Conservation (phyloP, 2,797 vertebrate genomes). For the Anguilla megastoma region DNA sequence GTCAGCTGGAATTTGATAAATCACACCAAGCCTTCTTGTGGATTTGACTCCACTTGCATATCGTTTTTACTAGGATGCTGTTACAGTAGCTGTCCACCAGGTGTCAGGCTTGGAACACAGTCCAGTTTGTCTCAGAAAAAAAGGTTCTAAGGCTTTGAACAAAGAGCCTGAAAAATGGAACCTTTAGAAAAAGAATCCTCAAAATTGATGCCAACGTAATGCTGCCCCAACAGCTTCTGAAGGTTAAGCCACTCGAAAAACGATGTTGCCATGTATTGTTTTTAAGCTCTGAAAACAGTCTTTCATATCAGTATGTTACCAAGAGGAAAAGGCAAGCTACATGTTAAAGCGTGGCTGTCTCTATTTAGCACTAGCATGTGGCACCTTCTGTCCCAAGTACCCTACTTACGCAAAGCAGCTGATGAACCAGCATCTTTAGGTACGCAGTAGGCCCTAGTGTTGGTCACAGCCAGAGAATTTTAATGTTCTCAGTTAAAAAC, state of each 20-base stretch:
- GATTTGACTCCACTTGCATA: too few relatives aligned
- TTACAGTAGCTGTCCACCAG: constrained; percentile 46
- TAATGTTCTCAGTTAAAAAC: constrained; percentile 1
- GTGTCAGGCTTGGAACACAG: constrained; percentile 44
- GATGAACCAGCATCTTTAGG: not conserved
- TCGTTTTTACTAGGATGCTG: not conserved
- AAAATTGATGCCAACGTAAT: not conserved
- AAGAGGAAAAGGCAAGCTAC: not conserved
- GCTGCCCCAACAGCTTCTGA: not conserved
- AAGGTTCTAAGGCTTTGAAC: not conserved
- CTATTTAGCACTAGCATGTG: not conserved
- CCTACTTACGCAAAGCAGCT: not conserved
- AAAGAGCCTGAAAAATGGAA: not conserved
- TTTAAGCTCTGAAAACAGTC: not conserved
- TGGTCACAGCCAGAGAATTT: not conserved
- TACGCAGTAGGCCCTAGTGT: not conserved
- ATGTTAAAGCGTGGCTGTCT: not conserved
- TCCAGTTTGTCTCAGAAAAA: not conserved
- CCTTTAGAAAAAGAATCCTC: not conserved
- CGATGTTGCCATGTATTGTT: not conserved
- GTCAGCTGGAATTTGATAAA: too few relatives aligned
- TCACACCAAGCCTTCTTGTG: too few relatives aligned
- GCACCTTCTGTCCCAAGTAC: not conserved
- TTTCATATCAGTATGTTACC: not conserved
- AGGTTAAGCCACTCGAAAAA: not conserved